Percentiles rank a stretch among this genome's conserved stretches.
Evolutionary conservation across 1,140 invertebrate species (phyloP).

Genomic region (Adoxophyes honmai): DNA sequence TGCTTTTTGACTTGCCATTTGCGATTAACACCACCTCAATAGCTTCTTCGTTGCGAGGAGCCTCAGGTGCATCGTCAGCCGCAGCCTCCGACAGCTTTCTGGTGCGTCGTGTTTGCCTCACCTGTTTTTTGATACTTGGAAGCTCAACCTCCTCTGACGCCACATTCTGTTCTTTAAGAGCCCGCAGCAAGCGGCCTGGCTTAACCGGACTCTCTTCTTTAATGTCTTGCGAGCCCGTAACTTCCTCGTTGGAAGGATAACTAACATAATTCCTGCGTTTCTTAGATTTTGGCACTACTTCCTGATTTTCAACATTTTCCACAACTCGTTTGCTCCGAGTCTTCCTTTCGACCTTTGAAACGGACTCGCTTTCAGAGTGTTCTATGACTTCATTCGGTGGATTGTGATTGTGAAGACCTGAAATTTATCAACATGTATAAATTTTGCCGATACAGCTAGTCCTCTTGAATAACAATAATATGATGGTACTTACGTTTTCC

Average conservation of each 20-base stretch:
- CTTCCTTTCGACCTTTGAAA: slow-evolving; percentile 38
- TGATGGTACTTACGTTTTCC: slow-evolving; percentile 67
- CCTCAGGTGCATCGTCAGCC: slow-evolving; percentile 9
- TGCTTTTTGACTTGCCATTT: slow-evolving; percentile 23
- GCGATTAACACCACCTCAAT: slow-evolving; percentile 16
- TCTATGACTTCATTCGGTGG: slow-evolving; percentile 28
- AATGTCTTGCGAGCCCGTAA: not conserved
- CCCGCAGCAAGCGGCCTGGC: slow-evolving; percentile 26
- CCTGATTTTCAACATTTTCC: slow-evolving; percentile 28
- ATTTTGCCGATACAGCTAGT: no score
- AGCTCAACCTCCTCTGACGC: slow-evolving; percentile 18
- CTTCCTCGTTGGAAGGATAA: slow-evolving; percentile 46
- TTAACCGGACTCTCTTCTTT: slow-evolving; percentile 18
- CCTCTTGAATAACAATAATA: no score
- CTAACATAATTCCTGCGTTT: slow-evolving; percentile 48
- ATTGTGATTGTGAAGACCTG: slow-evolving; percentile 47
- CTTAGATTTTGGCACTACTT: slow-evolving; percentile 30
- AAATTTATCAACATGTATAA: no score
- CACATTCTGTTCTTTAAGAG: slow-evolving; percentile 47
- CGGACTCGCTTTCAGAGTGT: slow-evolving; percentile 19
- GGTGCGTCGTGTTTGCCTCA: slow-evolving; percentile 29
- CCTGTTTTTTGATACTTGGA: slow-evolving; percentile 20
- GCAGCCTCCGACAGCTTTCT: slow-evolving; percentile 26
- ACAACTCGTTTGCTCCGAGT: slow-evolving; percentile 40
- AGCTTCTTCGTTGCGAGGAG: slow-evolving; percentile 13